Conservation (phyloP, 2,888 invertebrate species). For the Nycteola revayana region DNA sequence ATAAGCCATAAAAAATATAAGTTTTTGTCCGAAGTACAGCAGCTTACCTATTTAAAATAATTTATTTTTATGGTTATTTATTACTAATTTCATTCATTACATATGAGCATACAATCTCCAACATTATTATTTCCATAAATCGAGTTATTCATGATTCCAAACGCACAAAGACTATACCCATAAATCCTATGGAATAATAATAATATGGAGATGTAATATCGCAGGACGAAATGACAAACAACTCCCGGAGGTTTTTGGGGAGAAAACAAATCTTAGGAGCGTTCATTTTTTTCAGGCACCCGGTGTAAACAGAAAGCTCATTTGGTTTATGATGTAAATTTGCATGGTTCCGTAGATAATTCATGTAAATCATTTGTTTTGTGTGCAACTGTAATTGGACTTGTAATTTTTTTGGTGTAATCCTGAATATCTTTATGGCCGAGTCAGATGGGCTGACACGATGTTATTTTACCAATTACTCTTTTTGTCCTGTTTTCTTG, state of each 20-base stretch:
- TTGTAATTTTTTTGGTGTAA: not conserved
- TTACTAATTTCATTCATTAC: too few relatives aligned
- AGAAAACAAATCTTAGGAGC: constrained; percentile 61
- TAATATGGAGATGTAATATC: constrained; percentile 45
- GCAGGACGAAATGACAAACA: constrained; percentile 54
- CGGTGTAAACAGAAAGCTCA: constrained; percentile 55
- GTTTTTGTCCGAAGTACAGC: too few relatives aligned
- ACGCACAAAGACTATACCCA: constrained; percentile 9
- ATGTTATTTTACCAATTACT: too few relatives aligned
- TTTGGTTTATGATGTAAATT: constrained; percentile 52
- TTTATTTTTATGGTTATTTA: too few relatives aligned
- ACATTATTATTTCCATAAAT: too few relatives aligned
- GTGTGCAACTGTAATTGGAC: constrained; percentile 26
- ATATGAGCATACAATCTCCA: too few relatives aligned
- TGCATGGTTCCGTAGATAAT: constrained; percentile 52
- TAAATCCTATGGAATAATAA: constrained; percentile 29
- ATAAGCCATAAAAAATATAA: too few relatives aligned
- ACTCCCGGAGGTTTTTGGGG: constrained; percentile 34
- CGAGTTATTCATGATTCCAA: constrained; percentile 18
- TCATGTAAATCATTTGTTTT: constrained; percentile 38
- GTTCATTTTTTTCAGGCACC: constrained; percentile 45
- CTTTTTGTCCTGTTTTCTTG: too few relatives aligned
- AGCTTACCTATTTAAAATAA: too few relatives aligned
- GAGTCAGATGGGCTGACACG: too few relatives aligned
- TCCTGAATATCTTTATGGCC: too few relatives aligned